Base-by-base conservation (phyloP, 2,113 vertebrate genomes). In the Himantopus leucocephalus region DNA sequence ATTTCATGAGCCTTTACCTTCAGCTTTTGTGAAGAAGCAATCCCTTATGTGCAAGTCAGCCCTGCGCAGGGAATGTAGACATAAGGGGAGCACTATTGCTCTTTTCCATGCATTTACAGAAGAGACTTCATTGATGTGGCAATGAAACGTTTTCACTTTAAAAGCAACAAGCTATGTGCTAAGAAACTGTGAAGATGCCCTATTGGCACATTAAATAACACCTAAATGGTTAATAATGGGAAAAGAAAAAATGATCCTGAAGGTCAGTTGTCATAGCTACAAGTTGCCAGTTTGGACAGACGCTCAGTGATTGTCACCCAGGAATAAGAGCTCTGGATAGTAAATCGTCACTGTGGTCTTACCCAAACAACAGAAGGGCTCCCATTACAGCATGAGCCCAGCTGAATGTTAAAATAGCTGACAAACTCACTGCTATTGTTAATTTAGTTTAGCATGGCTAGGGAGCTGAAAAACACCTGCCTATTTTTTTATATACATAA, bases 21-120 rank as follows among this genome's bases (percentile, higher is more conserved):
- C 22, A 30, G 32, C 1, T 34, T 43, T 56, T n/a, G 26, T 76
- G 39, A 80, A 83, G 53, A 56, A 37, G 5, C 3, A 32, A 10
- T 48, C 72, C 35, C 50, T 68, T 37, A 48, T 8, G 2, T 60
- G 7, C 32, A 64, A 82, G 39, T 58, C 27, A 78, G 11, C 9
- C 14, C 30, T 43, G 6, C 3, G 2, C 12, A 45, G 32, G 8
- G 4, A 78, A 4, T 35, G 27, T 3, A 45, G 43, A 63, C 4
- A 6, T 32, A 59, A 73, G 0, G 0, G 15, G 17, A 74, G 1
- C 15, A 9, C 6, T 52, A 3, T 11, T 72, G 9, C 6, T 62
- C 47, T 85, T 67, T 52, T 30, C 43, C 22, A 9, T 56, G 9
- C 24, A 39, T 55, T 77, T 81, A 21, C 20, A 50, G 23, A 67